Evolutionary conservation across 2,113 vertebrate genomes (phyloP).

Genomic region (Nothoprocta perdicaria): DNA sequence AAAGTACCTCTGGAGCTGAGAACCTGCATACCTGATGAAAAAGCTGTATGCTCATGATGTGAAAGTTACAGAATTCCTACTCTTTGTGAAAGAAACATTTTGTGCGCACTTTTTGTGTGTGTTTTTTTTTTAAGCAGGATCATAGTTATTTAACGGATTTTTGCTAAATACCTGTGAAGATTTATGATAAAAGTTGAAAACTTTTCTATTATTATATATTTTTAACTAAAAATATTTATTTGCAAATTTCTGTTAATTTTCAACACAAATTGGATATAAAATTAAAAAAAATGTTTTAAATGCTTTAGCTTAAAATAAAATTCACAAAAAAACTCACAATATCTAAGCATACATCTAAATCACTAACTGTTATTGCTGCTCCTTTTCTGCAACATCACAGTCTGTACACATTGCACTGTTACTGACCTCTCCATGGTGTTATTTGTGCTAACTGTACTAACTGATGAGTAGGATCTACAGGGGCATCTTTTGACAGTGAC

Average conservation of each 20-base stretch:
- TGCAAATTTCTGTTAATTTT: not conserved
- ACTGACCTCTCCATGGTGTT: not conserved
- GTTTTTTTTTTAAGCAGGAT: not conserved
- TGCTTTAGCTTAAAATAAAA: not conserved
- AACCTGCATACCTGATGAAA: not conserved
- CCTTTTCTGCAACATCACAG: not conserved
- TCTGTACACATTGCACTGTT: not conserved
- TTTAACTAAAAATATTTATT: not conserved
- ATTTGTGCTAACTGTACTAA: not conserved
- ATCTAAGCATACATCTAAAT: not conserved
- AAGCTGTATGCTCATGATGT: not conserved
- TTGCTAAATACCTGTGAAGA: not conserved
- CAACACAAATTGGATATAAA: not conserved
- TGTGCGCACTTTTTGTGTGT: too few species aligned
- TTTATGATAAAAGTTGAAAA: not conserved
- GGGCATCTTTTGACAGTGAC: accelerated
- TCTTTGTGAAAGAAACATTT: not conserved
- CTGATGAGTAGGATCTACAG: not conserved
- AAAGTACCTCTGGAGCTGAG: not conserved
- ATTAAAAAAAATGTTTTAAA: not conserved
- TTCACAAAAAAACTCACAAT: not conserved
- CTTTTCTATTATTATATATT: not conserved
- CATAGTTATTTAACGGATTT: not conserved
- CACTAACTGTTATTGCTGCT: too few species aligned
- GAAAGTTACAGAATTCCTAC: not conserved